Evolutionary conservation across 2,113 vertebrate species (phyloP).

Genomic region (Paramormyrops kingsleyae): DNA sequence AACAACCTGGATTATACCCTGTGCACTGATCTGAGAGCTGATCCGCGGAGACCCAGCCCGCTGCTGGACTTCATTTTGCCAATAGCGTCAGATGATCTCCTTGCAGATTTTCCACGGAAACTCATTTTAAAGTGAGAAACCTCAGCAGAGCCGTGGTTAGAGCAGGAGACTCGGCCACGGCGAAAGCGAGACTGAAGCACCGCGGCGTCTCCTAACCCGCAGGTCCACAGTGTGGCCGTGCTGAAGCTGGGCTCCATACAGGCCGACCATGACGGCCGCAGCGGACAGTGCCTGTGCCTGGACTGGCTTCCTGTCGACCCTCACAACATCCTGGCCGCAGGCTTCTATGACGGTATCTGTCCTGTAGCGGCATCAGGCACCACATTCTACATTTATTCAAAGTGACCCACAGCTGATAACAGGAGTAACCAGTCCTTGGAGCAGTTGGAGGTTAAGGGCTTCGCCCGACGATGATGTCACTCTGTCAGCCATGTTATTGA

Average conservation of each 20-base stretch:
- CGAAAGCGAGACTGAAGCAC: background rate
- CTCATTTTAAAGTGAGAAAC: background rate
- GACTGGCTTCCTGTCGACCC: conserved; percentile 84
- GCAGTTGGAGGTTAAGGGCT: background rate
- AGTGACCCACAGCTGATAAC: background rate
- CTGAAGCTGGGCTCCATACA: conserved; percentile 79
- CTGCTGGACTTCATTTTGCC: background rate
- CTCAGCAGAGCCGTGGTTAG: background rate
- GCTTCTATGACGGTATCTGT: conserved; percentile 81
- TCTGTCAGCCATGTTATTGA: background rate
- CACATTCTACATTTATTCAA: background rate
- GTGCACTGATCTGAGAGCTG: background rate
- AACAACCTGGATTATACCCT: background rate
- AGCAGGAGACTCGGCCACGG: background rate
- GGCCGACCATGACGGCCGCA: conserved; percentile 49
- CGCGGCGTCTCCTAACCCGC: background rate
- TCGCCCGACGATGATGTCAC: background rate
- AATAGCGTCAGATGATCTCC: background rate
- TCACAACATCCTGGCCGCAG: conserved; percentile 78
- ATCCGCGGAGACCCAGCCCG: background rate
- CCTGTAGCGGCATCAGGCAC: background rate
- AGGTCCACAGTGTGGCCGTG: conserved; percentile 65
- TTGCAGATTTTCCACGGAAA: background rate
- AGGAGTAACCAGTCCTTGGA: background rate
- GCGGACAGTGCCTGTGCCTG: conserved; percentile 78